These are phyloP conservation scores for Toxotes lorentzi DNA, from an alignment of 2,797 vertebrate species.

Conservation along the genomic window DNA sequence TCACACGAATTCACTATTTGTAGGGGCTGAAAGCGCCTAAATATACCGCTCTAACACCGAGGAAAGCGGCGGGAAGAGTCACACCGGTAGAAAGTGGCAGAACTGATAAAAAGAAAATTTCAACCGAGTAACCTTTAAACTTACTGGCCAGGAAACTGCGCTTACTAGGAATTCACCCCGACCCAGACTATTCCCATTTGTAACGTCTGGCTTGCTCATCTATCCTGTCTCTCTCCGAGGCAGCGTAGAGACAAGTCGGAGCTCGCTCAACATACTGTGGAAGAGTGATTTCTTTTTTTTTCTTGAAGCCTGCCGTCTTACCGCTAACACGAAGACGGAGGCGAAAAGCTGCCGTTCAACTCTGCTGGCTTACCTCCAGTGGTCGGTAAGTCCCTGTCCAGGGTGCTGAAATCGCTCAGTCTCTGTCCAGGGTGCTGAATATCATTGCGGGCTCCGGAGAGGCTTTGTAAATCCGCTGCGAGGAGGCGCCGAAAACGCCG, in stretches of 20 bases:
- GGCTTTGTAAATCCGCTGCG: conserved; percentile 81
- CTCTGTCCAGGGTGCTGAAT: conserved; percentile 70
- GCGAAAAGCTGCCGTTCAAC: conserved; percentile 26
- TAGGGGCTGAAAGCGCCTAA: background rate
- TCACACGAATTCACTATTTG: background rate
- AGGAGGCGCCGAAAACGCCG: conserved; percentile 60
- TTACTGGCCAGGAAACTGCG: conserved; percentile 31
- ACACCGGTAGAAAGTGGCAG: conserved; percentile 47
- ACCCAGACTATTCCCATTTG: background rate
- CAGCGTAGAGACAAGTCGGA: conserved; percentile 22
- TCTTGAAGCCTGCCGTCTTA: background rate
- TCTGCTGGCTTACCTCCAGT: conserved; percentile 65
- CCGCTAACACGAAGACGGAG: background rate
- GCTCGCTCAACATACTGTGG: conserved; percentile 30
- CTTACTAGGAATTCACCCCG: background rate
- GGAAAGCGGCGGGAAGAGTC: conserved; percentile 33
- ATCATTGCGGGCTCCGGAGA: conserved; percentile 56
- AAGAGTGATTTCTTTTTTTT: background rate
- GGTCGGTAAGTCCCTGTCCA: conserved; percentile 29
- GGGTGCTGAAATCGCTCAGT: conserved; percentile 15
- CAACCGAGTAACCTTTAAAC: conserved; percentile 27
- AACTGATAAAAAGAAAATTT: background rate
- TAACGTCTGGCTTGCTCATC: background rate
- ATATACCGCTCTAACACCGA: background rate
- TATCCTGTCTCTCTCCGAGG: background rate